Conservation (phyloP, 2,113 vertebrate species). For the Coptodon rendalli region DNA sequence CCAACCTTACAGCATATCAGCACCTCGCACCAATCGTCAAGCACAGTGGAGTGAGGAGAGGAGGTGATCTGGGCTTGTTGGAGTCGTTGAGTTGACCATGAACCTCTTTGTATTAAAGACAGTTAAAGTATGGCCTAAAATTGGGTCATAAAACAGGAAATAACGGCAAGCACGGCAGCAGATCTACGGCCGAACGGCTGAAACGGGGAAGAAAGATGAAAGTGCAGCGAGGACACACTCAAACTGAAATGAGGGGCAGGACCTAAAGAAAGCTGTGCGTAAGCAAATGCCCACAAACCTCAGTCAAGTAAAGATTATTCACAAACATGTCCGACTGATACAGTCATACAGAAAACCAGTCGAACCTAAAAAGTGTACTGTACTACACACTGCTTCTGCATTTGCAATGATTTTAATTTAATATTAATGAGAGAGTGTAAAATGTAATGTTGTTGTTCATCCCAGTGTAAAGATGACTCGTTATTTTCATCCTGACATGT, state of each 20-base stretch:
- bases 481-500: neutral
- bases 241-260: neutral
- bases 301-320: neutral
- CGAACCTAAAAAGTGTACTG: accelerated
- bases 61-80: neutral
- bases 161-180: neutral
- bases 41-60: neutral
- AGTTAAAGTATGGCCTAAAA: neutral
- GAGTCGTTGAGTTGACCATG: neutral
- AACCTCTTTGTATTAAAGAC: neutral
- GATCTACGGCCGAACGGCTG: neutral
- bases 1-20: neutral
- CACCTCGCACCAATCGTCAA: accelerated
- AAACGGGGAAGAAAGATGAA: neutral
- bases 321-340: neutral
- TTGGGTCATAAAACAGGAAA: neutral
- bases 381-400: neutral
- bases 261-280: neutral
- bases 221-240: neutral
- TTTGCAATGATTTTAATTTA: neutral
- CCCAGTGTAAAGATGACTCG: neutral
- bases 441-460: neutral
- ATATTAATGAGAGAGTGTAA: neutral
- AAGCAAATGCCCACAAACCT: neutral
- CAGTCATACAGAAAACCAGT: neutral